Base-by-base conservation (phyloP, 1,140 invertebrate species). In the Ostrea denselamellosa region DNA sequence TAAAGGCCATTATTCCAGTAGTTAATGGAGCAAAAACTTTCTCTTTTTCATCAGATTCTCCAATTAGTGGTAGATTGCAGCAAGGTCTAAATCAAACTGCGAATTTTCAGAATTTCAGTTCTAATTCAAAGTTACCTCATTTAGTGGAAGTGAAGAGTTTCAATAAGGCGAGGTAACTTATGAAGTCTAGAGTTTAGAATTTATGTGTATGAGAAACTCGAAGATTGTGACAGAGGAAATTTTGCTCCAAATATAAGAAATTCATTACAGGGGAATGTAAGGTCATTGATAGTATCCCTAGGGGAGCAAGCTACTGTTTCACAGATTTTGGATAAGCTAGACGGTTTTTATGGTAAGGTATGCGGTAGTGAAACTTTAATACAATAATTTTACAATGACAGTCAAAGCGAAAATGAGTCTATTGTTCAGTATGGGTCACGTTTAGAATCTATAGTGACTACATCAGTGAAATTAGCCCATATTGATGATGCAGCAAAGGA, bases 351-450 rank as follows among this genome's bases (percentile, higher is more conserved):
- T 84, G 58, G 85, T 14, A 62, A 10, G 1, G 81, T 89, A n/a
- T 51, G 85, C 14, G 44, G 34, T 44, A 44, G n/a, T 44, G 5
- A 44, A n/a, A n/a, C n/a, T n/a, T n/a, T 44, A 44, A 44, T 44
- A 5, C 2, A 44, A 44, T 44, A 44, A 44, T 44, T 44, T 44
- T 44, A 44, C 34, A 44, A 62, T 10, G 71, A 65, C 52, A 12
- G 58, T 62, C 84, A 86, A 25, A 52, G 86, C 52, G 53, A 85
- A 62, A 25, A 82, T 56, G 87, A 88, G 52, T 12, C n/a, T n/a
- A n/a, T n/a, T n/a, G n/a, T 12, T 0, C 65, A 22, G 86, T 88
- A 54, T 68, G 77, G 25, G 10, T 88, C 54, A 52, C 14, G 84
- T 8, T 52, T 88, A 52, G 84, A 85, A 28, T 58, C 82, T 22